A percentile compares a stretch with the other conserved stretches of the same genome.
These are phyloP conservation scores for Dysdera silvatica DNA, from an alignment of 1,140 invertebrate genomes.

Conservation along the genomic window DNA sequence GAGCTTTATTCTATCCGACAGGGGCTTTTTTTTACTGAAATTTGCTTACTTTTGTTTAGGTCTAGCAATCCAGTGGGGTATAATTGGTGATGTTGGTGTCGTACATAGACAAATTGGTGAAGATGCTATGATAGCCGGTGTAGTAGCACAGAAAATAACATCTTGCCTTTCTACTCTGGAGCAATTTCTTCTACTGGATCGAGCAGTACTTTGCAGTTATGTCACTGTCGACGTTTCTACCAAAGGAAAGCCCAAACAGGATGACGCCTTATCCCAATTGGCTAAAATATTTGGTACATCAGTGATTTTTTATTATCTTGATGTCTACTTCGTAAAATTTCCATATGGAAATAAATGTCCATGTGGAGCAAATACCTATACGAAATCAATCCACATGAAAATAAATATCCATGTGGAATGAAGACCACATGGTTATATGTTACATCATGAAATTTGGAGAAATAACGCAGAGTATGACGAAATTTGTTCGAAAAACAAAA, in stretches of 20 bases:
- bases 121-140: constrained; percentile 10
- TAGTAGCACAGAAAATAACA: not conserved
- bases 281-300: constrained; percentile 15
- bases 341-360: too few species aligned
- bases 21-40: too few species aligned
- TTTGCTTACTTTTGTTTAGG: constrained; percentile 34
- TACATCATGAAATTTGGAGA: too few species aligned
- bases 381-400: too few species aligned
- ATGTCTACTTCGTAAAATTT: too few species aligned
- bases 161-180: constrained; percentile 6
- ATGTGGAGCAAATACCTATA: too few species aligned
- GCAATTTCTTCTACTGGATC: not conserved
- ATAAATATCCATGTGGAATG: too few species aligned
- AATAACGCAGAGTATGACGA: too few species aligned
- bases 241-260: not conserved
- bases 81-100: constrained; percentile 91
- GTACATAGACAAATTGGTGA: constrained; percentile 66
- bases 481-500: too few species aligned
- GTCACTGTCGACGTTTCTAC: not conserved
- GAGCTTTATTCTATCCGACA: too few species aligned
- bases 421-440: too few species aligned
- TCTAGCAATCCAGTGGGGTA: constrained; percentile 93
- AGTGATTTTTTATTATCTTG: too few species aligned
- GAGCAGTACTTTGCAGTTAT: constrained; percentile 16
- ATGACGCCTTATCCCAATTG: not conserved